Conservation (phyloP, 2,797 vertebrate genomes). For the Pterois miles region DNA sequence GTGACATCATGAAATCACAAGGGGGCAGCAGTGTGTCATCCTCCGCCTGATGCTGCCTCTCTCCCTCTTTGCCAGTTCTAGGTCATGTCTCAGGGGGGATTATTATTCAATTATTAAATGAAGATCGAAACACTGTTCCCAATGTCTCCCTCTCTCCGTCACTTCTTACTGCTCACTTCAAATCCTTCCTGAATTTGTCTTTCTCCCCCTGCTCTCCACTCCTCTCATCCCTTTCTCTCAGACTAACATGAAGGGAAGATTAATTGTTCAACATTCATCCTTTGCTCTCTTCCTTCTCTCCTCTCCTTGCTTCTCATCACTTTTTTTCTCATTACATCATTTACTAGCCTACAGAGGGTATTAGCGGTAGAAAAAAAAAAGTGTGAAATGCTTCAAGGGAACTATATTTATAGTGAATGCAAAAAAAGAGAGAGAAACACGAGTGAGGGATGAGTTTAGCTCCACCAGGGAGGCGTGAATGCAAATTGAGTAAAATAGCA, state of each 20-base stretch:
- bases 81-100: conserved; percentile 86
- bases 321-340: conserved; percentile 64
- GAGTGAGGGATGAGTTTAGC: conserved; percentile 35
- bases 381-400: conserved; percentile 62
- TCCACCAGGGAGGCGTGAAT: conserved; percentile 61
- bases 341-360: conserved; percentile 60
- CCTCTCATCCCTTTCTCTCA: conserved; percentile 36
- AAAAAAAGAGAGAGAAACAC: conserved; percentile 3
- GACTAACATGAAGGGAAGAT: conserved; percentile 51
- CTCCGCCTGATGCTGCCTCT: conserved; percentile 18
- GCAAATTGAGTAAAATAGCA: conserved; percentile 59
- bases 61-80: conserved; percentile 77
- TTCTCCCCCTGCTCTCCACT: conserved; percentile 34
- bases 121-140: conserved; percentile 83
- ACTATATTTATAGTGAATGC: conserved; percentile 67
- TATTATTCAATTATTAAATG: conserved; percentile 91
- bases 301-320: conserved; percentile 24
- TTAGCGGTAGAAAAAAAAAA: conserved; percentile 42
- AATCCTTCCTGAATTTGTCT: conserved; percentile 52
- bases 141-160: conserved; percentile 62
- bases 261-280: conserved; percentile 60
- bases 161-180: conserved; percentile 42
- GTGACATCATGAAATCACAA: conserved; percentile 66
- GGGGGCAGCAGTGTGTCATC: conserved; percentile 80
- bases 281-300: conserved; percentile 21